Base-by-base conservation (phyloP, 1,140 invertebrate genomes). In the Polyergus mexicanus region DNA sequence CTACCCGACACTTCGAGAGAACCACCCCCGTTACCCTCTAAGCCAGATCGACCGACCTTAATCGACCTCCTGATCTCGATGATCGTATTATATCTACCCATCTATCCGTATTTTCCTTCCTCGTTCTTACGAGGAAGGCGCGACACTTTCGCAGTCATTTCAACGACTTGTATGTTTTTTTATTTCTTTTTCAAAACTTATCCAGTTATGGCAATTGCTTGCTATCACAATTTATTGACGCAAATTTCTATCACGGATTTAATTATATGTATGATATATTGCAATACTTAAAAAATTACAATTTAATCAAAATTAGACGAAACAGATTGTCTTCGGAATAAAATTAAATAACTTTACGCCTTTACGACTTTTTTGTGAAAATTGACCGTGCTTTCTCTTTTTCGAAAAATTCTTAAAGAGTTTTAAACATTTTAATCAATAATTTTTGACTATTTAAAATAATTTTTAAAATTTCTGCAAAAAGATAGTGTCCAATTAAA, bases 31-130 rank as follows among this genome's bases (percentile, higher is more conserved):
- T 71, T 38, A 88, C 47, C 54, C 51, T 83, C 88, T 84, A 90
- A 90, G 89, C 89, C 83, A 80, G 86, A 90, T 84, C 89, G 83
- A 90, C 71, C 89, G 89, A 90, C 86, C 88, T 90, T 88, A 88
- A 90, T 90, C 89, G 89, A 90, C 89, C 86, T 83, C 78, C 86
- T 86, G 86, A 90, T 90, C 88, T 84, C 60, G 71, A 58, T 63
- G 75, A 90, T 89, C 86, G 63, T 87, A 78, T 78, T 86, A 56
- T 76, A 69, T 44, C 66, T 69, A 54, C 65, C n/a, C 13, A 51
- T 51, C 47, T 28, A 58, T 28, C 35, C 44, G 41, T 32, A 65
- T 32, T 66, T 22, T 47, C 35, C 13, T 63, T 3, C 5, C 35
- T 41, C 47, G 47, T 51, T 16, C 47, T 16, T 16, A 38, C 13